A percentile compares a stretch with the other conserved stretches of the same genome.
phyloP scores from a whole-genome alignment of 1,140 invertebrate species.

The Lucilia sericata region DNA sequence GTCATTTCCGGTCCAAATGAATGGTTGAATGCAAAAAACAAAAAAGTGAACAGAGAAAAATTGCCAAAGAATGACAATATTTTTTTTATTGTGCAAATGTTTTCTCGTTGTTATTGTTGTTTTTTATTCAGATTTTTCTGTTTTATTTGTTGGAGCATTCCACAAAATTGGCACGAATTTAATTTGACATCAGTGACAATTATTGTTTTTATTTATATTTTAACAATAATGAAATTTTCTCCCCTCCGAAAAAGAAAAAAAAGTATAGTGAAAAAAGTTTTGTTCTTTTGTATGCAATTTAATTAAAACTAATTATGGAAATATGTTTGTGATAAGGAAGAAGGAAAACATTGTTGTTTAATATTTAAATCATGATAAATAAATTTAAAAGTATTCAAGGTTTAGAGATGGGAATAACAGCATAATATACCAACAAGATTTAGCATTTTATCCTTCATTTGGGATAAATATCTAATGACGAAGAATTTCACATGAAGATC shows the following conservation, averaged over 20 bases:
- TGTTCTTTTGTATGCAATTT: neutral
- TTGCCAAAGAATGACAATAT: neutral
- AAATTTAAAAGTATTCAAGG: too few species aligned
- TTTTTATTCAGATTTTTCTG: neutral
- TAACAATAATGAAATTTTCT: neutral
- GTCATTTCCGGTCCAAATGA: slow-evolving; percentile 40
- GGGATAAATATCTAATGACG: too few species aligned
- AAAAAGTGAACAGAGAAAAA: neutral
- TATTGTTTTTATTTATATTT: slow-evolving; percentile 26
- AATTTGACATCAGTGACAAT: slow-evolving; percentile 36
- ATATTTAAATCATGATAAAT: neutral
- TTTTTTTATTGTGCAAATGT: slow-evolving; percentile 23
- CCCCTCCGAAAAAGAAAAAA: neutral
- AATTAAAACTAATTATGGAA: slow-evolving; percentile 4
- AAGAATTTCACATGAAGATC: too few species aligned
- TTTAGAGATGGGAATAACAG: too few species aligned
- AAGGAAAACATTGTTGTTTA: neutral
- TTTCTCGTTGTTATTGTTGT: neutral
- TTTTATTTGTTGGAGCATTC: neutral
- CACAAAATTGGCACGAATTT: slow-evolving; percentile 37
- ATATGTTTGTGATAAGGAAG: neutral
- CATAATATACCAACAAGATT: too few species aligned
- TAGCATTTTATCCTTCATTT: too few species aligned
- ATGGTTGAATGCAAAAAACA: slow-evolving; percentile 25
- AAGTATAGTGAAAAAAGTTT: neutral